Evolutionary conservation across 2,797 vertebrate genomes (phyloP).

Genomic region (Loriculus beryllinus): DNA sequence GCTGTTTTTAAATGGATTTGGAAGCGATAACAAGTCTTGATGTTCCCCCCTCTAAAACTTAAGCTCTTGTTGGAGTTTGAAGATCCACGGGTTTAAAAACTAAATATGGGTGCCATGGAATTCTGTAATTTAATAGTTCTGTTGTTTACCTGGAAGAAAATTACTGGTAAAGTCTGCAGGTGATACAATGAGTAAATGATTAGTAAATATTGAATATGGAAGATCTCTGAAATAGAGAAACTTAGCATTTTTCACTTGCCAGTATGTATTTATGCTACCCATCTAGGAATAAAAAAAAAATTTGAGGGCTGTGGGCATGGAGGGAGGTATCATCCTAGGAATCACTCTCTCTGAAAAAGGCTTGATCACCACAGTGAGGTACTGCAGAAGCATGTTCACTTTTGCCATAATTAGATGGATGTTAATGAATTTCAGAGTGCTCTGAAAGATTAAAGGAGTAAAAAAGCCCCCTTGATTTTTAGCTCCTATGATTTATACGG

Average conservation of each 20-base stretch:
- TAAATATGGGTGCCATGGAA: not conserved
- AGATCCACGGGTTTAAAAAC: not conserved
- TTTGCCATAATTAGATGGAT: not conserved
- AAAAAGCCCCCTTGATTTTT: not conserved
- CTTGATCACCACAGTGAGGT: not conserved
- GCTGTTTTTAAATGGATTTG: not conserved
- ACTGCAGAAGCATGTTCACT: not conserved
- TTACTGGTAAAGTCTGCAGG: not conserved
- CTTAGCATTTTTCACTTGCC: not conserved
- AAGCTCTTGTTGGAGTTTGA: not conserved
- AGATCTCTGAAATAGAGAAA: not conserved
- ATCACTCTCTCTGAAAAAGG: not conserved
- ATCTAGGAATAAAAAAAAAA: not conserved
- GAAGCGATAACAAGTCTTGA: accelerated
- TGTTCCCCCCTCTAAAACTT: not conserved
- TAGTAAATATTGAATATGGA: not conserved
- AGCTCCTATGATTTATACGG: not conserved
- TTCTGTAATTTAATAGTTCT: not conserved
- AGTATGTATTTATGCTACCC: not conserved
- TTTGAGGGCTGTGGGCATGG: not conserved
- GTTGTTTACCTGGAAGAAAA: not conserved
- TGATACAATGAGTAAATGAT: not conserved
- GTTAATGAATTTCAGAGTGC: not conserved
- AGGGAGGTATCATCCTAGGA: not conserved
- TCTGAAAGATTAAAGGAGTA: not conserved